Base-by-base conservation (phyloP, 2,888 invertebrate genomes). In the Halictus ligatus region DNA sequence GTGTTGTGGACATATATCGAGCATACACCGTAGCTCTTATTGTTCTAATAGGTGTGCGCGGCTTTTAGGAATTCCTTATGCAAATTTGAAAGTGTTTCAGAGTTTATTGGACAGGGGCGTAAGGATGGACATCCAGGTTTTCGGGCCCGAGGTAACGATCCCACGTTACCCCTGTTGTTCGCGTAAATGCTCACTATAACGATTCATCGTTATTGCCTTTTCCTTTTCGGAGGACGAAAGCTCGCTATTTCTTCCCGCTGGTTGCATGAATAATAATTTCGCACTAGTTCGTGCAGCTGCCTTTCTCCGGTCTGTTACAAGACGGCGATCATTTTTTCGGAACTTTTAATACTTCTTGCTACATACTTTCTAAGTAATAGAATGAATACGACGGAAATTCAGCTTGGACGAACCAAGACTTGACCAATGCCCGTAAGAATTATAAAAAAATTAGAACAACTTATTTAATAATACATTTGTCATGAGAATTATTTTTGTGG, bases 181-280 rank as follows among this genome's bases (percentile, higher is more conserved):
- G 72, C 40, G n/a, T 13, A 72, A 46, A 64, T 64, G 64, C 64
- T 64, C 29, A 29, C 64, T 64, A 29, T 64, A 64, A 64, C 64
- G 64, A 29, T 64, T 15, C 29, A 29, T 64, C 64, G 64, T 64
- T 64, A 64, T 64, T 29, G 64, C 64, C 64, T 64, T 15, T 35
- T 29, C 64, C 35, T 35, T 58, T 29, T 35, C 43, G 25, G 13
- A 64, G 25, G 10, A 8, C 29, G 64, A 18, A 3, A 7, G 29
- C 8, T 64, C 64, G n/a, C n/a, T 64, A 18, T 64, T 29, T 18
- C 15, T 29, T 25, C 35, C 29, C n/a, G 64, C 18, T 29, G 29
- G 10, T 12, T n/a, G n/a, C 58, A 58, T 58, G 58, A 58, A 58
- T 58, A n/a, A 58, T 58, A 58, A 58, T 58, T n/a, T 58, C n/a